Conservation (phyloP, 2,113 vertebrate genomes). For the Thermophis baileyi region DNA sequence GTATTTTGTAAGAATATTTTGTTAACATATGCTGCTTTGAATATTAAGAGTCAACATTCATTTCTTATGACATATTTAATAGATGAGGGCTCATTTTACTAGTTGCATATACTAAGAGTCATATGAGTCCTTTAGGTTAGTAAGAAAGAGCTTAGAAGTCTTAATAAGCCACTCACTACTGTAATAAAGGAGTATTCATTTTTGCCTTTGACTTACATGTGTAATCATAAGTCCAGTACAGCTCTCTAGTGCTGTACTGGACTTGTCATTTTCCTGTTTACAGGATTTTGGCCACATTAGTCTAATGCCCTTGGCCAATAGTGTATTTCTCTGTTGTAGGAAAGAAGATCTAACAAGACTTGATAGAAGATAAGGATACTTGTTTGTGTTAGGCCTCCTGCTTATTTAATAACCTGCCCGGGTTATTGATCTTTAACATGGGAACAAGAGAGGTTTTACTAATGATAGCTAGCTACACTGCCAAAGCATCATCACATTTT, state of each 20-base stretch:
- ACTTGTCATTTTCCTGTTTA: neutral
- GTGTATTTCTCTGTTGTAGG: constrained; percentile 28
- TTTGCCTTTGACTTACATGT: neutral
- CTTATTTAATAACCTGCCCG: constrained; percentile 41
- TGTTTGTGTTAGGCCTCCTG: constrained; percentile 32
- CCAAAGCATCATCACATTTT: constrained; percentile 15
- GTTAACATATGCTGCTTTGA: neutral
- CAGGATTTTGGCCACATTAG: neutral
- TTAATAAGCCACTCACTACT: neutral
- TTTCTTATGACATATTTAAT: neutral
- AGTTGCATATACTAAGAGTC: neutral
- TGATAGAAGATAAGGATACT: constrained; percentile 28
- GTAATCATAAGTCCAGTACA: neutral
- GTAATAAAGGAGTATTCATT: fast-evolving
- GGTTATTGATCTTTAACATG: constrained; percentile 39
- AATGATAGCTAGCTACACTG: constrained; percentile 33
- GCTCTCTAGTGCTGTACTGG: neutral
- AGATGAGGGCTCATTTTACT: neutral
- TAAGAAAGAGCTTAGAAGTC: neutral
- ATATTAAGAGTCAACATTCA: neutral
- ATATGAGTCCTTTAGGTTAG: neutral
- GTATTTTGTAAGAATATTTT: constrained; percentile 4
- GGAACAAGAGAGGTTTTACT: constrained; percentile 43
- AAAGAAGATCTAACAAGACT: constrained; percentile 15
- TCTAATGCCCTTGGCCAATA: constrained; percentile 19